These are phyloP conservation scores for Plodia interpunctella DNA, from an alignment of 1,140 invertebrate genomes.

Conservation along the genomic window DNA sequence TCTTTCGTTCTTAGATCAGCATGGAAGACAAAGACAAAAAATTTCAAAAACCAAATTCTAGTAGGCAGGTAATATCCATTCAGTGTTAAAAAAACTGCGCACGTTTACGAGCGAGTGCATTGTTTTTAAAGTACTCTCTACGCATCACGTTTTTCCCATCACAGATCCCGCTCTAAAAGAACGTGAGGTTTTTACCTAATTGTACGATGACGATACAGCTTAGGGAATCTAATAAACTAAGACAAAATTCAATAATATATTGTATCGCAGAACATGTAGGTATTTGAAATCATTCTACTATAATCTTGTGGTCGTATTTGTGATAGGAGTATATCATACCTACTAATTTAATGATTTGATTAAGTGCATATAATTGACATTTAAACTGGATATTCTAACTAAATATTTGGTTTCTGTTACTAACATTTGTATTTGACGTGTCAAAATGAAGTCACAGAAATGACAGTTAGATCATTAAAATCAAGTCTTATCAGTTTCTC, in stretches of 20 bases:
- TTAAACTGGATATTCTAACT: no score
- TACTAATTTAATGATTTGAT: no score
- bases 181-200: conserved; percentile 13
- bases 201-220: conserved; percentile 3
- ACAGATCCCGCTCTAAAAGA: neutral
- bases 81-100: conserved; percentile 11
- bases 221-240: neutral
- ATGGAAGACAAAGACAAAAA: no score
- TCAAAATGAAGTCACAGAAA: no score
- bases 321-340: no score
- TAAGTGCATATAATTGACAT: no score
- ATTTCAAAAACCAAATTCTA: neutral
- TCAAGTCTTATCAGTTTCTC: neutral
- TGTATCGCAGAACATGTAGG: no score
- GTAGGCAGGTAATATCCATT: neutral
- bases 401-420: no score
- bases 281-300: no score
- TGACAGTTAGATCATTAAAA: neutral
- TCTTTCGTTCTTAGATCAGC: no score
- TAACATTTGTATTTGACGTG: no score
- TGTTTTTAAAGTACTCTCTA: conserved; percentile 11
- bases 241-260: no score
- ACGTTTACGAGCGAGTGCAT: conserved; percentile 11
- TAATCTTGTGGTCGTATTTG: neutral
- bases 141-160: conserved; percentile 13